Conservation (phyloP, 2,113 vertebrate genomes). For the Silurus meridionalis region DNA sequence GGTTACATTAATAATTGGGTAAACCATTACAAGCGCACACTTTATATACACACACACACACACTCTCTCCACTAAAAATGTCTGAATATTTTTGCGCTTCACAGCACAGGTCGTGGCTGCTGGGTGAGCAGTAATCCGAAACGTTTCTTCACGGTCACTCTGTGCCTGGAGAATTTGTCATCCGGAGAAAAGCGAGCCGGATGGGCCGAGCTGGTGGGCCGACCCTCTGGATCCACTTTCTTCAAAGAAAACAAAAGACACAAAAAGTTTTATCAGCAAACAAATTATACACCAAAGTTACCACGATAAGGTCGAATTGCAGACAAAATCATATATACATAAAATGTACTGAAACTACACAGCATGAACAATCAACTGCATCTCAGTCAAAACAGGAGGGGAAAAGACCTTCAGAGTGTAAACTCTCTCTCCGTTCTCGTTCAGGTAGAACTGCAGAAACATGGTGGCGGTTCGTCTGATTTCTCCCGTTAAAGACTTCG, state of each 20-base stretch:
- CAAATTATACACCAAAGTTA: background rate
- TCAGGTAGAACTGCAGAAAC: conserved; percentile 84
- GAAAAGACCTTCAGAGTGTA: conserved; percentile 83
- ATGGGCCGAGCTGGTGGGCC: conserved; percentile 84
- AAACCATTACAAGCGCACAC: background rate
- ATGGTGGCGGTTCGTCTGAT: conserved; percentile 58
- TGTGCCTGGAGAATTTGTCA: conserved; percentile 86
- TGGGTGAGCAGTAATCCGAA: conserved; percentile 86
- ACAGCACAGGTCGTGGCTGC: conserved; percentile 80
- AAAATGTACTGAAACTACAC: background rate
- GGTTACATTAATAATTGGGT: background rate
- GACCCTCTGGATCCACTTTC: conserved; percentile 74
- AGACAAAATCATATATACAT: background rate
- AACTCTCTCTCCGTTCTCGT: conserved; percentile 79
- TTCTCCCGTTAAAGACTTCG: background rate
- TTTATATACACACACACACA: background rate
- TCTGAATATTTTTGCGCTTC: conserved; percentile 23
- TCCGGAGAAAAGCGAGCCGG: conserved; percentile 90
- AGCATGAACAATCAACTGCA: too few relatives aligned
- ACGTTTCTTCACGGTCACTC: conserved; percentile 84
- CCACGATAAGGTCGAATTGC: background rate
- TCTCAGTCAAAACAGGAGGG: too few relatives aligned
- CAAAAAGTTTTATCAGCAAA: background rate
- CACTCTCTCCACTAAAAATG: background rate
- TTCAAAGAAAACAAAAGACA: conserved; percentile 55